phyloP scores from a whole-genome alignment of 1,140 invertebrate genomes.

The Epicauta chinensis region DNA sequence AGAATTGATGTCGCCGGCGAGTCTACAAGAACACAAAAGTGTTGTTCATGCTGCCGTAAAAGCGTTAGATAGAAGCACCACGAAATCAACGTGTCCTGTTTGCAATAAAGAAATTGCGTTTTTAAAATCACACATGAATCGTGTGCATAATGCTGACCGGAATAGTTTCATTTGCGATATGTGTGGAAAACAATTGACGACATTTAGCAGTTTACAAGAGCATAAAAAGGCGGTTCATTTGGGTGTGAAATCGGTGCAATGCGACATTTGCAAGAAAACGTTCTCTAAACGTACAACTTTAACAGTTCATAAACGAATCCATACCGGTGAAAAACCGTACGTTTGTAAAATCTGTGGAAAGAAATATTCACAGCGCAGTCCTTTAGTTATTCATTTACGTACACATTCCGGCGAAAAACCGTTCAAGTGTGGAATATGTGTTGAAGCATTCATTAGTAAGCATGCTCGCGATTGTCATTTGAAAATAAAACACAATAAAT shows the following conservation, averaged over 20 bases:
- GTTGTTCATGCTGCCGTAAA: too few species aligned
- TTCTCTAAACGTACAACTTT: constrained; percentile 63
- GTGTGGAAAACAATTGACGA: too few species aligned
- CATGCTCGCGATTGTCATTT: constrained; percentile 55
- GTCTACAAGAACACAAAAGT: constrained; percentile 32
- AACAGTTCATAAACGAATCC: constrained; percentile 55
- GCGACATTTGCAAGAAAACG: constrained; percentile 57
- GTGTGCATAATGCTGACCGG: too few species aligned
- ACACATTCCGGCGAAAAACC: constrained; percentile 69
- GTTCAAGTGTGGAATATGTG: constrained; percentile 63
- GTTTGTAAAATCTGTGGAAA: constrained; percentile 64
- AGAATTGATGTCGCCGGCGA: constrained; percentile 26
- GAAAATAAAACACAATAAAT: constrained; percentile 31
- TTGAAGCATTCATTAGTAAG: constrained; percentile 57
- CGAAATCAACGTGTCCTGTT: too few species aligned
- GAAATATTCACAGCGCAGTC: constrained; percentile 69
- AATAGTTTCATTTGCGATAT: too few species aligned
- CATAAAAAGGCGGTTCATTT: constrained; percentile 56
- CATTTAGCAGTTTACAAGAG: constrained; percentile 32
- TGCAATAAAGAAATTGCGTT: too few species aligned
- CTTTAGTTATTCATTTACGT: constrained; percentile 49
- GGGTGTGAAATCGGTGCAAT: constrained; percentile 65
- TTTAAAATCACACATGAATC: too few species aligned
- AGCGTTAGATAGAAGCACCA: too few species aligned
- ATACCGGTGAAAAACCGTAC: constrained; percentile 60